Conservation (phyloP, 2,797 vertebrate species). For the Centroberyx gerrardi region DNA sequence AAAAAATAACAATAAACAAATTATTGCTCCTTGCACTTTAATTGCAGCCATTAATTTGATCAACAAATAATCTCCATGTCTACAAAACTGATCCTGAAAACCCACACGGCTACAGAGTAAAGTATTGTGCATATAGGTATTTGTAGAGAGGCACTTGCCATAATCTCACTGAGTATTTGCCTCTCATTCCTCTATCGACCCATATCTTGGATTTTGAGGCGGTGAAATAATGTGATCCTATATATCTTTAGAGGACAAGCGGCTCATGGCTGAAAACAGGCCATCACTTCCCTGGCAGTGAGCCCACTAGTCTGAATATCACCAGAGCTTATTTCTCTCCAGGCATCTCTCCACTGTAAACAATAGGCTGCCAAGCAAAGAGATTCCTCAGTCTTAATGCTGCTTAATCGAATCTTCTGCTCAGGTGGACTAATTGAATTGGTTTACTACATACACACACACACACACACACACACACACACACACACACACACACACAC, state of each 20-base stretch:
- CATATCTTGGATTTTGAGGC: slow-evolving; percentile 39
- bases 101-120: slow-evolving; percentile 6
- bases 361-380: slow-evolving; percentile 65
- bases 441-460: slow-evolving; percentile 45
- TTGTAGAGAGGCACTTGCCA: background rate
- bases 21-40: background rate
- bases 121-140: slow-evolving; percentile 14
- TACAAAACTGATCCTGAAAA: background rate
- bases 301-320: slow-evolving; percentile 67
- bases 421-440: slow-evolving; percentile 73
- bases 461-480: slow-evolving; percentile 20
- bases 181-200: slow-evolving; percentile 39
- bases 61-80: slow-evolving; percentile 2
- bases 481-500: slow-evolving; percentile 2
- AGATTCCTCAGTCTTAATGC: slow-evolving; percentile 62
- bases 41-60: background rate
- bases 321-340: slow-evolving; percentile 59
- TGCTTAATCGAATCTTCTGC: slow-evolving; percentile 69
- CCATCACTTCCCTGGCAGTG: slow-evolving; percentile 48
- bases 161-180: slow-evolving; percentile 1
- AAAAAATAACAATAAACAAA: background rate
- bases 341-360: slow-evolving; percentile 62
- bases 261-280: slow-evolving; percentile 42
- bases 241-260: slow-evolving; percentile 51
- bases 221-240: slow-evolving; percentile 39